Evolutionary conservation across 2,888 invertebrate genomes (phyloP).

Genomic region (Lasioglossum oenotherae): DNA sequence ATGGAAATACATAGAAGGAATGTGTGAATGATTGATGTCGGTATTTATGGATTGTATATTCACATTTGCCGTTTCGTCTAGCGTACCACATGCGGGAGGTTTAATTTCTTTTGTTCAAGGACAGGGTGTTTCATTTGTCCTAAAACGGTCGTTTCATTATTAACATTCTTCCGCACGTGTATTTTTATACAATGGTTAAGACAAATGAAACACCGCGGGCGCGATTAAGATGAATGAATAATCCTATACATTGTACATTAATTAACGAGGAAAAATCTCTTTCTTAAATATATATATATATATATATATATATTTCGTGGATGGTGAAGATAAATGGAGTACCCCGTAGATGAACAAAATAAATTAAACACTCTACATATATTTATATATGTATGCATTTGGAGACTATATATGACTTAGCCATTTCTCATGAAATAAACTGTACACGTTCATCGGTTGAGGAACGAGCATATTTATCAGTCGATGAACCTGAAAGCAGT

Average conservation of each 20-base stretch:
- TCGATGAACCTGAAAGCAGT: not conserved
- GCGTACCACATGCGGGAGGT: not conserved
- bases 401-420: not conserved
- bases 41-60: constrained; percentile 7
- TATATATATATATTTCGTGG: not conserved
- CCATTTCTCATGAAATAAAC: not conserved
- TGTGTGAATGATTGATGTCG: not conserved
- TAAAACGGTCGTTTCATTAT: not conserved
- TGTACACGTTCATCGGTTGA: constrained; percentile 4
- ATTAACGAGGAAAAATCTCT: not conserved
- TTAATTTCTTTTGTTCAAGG: constrained; percentile 10
- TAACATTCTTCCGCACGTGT: not conserved
- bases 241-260: not conserved
- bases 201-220: constrained; percentile 4
- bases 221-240: not conserved
- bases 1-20: constrained; percentile 13
- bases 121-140: constrained; percentile 6
- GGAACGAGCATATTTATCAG: not conserved
- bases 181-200: not conserved
- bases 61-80: constrained; percentile 8
- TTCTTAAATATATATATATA: not conserved
- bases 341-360: constrained; percentile 11
- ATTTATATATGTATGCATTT: not conserved
- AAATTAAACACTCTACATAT: constrained; percentile 2
- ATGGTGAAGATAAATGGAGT: constrained; percentile 1